Evolutionary conservation across 1,140 invertebrate genomes (phyloP).

Genomic region (Polyergus mexicanus): DNA sequence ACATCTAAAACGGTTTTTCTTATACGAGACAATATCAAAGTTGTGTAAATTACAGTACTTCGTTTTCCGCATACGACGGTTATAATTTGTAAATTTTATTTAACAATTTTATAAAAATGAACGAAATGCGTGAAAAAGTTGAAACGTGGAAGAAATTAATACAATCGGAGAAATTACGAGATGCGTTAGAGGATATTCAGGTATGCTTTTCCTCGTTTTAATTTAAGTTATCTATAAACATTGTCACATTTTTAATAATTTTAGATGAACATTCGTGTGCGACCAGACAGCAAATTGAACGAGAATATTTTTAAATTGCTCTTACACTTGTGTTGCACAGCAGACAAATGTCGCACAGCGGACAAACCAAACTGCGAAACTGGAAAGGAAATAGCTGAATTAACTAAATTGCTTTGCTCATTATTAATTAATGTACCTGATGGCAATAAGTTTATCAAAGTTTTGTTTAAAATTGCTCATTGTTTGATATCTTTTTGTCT

Average conservation of each 20-base stretch:
- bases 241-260: slow-evolving; percentile 35
- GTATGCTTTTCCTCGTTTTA: slow-evolving; percentile 43
- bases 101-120: slow-evolving; percentile 51
- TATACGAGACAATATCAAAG: neutral
- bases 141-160: slow-evolving; percentile 68
- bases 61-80: neutral
- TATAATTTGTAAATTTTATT: neutral
- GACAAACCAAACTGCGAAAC: slow-evolving; percentile 54
- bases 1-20: slow-evolving; percentile 3
- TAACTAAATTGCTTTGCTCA: slow-evolving; percentile 69
- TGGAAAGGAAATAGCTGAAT: slow-evolving; percentile 64
- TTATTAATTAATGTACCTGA: slow-evolving; percentile 67
- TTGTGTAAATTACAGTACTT: neutral
- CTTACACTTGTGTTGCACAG: slow-evolving; percentile 68
- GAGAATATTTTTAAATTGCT: slow-evolving; percentile 75
- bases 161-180: slow-evolving; percentile 53
- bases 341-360: slow-evolving; percentile 61
- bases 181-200: slow-evolving; percentile 64
- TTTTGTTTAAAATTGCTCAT: slow-evolving; percentile 74
- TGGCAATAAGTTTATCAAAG: slow-evolving; percentile 69
- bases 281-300: slow-evolving; percentile 42
- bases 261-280: slow-evolving; percentile 40
- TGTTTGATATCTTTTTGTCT: slow-evolving; percentile 71
- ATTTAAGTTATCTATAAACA: neutral
- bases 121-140: slow-evolving; percentile 44